A percentile compares a stretch with the other conserved stretches of the same genome.
These are phyloP conservation scores for Mesocentrotus franciscanus DNA, from an alignment of 53 echinoderm and acorn worm species.

Conservation along the genomic window DNA sequence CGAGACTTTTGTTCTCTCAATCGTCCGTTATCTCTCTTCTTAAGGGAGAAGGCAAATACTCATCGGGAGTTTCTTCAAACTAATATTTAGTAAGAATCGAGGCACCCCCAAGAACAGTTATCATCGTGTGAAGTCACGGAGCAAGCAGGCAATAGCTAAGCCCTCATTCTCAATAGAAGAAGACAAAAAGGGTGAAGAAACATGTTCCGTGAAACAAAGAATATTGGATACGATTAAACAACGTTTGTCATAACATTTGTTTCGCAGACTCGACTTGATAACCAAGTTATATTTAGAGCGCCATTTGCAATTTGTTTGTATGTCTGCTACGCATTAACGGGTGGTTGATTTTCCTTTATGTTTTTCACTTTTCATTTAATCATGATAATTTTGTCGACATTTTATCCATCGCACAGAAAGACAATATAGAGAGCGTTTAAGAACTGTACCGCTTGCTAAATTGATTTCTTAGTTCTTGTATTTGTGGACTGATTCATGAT, in stretches of 20 bases:
- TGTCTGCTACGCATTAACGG: neutral
- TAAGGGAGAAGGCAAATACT: neutral
- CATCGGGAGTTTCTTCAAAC: neutral
- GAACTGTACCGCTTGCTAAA: neutral
- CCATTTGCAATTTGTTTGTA: neutral
- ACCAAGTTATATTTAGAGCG: slow-evolving; percentile 18
- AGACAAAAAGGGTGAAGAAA: neutral
- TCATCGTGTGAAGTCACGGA: slow-evolving; percentile 6
- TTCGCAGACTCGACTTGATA: neutral
- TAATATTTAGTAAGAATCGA: neutral
- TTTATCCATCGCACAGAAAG: neutral
- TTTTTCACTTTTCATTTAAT: neutral
- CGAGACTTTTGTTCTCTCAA: slow-evolving; percentile 13
- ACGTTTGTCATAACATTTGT: slow-evolving; percentile 22
- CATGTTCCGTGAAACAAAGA: slow-evolving; percentile 30
- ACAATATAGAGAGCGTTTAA: neutral
- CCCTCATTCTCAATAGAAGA: neutral
- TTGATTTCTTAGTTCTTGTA: too few species aligned
- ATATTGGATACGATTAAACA: neutral
- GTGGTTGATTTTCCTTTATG: neutral
- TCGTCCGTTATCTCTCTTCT: slow-evolving; percentile 21
- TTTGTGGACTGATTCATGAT: neutral
- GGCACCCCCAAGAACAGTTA: neutral
- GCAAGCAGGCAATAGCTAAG: neutral
- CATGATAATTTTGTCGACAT: neutral